Percentiles rank a stretch among this genome's conserved stretches.
phyloP scores from a whole-genome alignment of 2,113 vertebrate species.

The Cisticola juncidis region DNA sequence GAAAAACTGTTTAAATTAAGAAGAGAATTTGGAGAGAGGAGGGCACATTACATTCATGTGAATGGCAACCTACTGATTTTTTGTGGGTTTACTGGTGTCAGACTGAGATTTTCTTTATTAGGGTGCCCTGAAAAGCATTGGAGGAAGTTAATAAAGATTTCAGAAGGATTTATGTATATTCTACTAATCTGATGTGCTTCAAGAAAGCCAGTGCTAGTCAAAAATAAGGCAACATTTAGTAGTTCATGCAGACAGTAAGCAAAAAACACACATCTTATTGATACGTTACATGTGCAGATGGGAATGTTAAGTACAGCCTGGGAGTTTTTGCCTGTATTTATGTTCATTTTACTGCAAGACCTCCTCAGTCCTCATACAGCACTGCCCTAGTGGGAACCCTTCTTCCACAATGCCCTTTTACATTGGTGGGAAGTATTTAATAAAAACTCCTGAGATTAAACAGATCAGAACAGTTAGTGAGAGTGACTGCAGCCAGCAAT shows the following conservation, averaged over 20 bases:
- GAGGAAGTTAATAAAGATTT: not conserved
- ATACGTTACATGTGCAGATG: not conserved
- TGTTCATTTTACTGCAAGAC: not conserved
- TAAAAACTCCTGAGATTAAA: not conserved
- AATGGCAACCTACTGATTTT: not conserved
- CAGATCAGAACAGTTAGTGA: not conserved
- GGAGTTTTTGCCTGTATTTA: not conserved
- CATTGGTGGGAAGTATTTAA: not conserved
- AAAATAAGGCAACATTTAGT: not conserved
- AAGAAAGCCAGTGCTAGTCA: not conserved
- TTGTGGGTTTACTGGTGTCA: not conserved
- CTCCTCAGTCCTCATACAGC: accelerated
- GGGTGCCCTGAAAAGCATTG: not conserved
- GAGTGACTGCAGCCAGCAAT: not conserved
- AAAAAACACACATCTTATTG: not conserved
- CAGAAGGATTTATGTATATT: not conserved
- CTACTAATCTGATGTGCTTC: not conserved
- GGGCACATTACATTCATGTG: not conserved
- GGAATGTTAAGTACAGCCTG: not conserved
- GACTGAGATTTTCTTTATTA: not conserved
- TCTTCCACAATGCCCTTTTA: not conserved
- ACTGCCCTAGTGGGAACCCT: not conserved
- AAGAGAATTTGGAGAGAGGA: not conserved
- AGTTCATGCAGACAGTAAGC: not conserved
- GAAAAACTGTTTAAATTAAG: conserved; percentile 37